These are phyloP conservation scores for Gymnosoma rotundatum DNA, from an alignment of 2,888 invertebrate species.

Conservation along the genomic window DNA sequence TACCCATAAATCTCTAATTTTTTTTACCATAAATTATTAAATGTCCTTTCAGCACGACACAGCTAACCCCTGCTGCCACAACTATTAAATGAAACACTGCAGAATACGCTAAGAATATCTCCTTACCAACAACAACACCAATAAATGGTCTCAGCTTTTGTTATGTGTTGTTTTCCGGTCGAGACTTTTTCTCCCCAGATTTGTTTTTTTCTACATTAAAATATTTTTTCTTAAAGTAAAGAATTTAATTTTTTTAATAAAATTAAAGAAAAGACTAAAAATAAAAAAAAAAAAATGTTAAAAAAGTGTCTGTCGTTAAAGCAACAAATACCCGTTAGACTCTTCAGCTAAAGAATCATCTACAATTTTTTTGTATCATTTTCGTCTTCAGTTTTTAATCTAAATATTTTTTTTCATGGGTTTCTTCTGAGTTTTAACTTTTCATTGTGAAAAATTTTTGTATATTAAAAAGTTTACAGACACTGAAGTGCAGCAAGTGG, in stretches of 20 bases:
- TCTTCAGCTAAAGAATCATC: neutral
- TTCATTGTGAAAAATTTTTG: conserved; percentile 54
- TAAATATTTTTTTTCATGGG: neutral
- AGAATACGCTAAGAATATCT: neutral
- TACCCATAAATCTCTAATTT: conserved; percentile 79
- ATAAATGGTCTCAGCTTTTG: conserved; percentile 53
- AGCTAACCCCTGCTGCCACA: conserved; percentile 8
- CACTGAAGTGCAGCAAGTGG: conserved; percentile 52
- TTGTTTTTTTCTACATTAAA: neutral
- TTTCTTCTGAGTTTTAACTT: conserved; percentile 55
- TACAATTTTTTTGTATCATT: neutral
- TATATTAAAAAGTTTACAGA: conserved; percentile 68
- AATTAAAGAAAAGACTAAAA: neutral
- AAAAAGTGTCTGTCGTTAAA: conserved; percentile 68
- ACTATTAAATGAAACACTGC: neutral
- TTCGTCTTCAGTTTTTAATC: conserved; percentile 26
- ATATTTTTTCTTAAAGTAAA: neutral
- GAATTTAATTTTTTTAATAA: neutral
- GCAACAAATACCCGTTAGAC: conserved; percentile 52
- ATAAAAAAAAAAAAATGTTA: conserved; percentile 28
- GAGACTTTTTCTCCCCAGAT: conserved; percentile 70
- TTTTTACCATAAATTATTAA: conserved; percentile 79
- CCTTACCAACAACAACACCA: conserved; percentile 20
- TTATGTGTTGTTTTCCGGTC: conserved; percentile 70
- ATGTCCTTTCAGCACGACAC: conserved; percentile 52